These are phyloP conservation scores for Vulpes ferrilata DNA, from an alignment of 2,113 vertebrate species.

Conservation along the genomic window DNA sequence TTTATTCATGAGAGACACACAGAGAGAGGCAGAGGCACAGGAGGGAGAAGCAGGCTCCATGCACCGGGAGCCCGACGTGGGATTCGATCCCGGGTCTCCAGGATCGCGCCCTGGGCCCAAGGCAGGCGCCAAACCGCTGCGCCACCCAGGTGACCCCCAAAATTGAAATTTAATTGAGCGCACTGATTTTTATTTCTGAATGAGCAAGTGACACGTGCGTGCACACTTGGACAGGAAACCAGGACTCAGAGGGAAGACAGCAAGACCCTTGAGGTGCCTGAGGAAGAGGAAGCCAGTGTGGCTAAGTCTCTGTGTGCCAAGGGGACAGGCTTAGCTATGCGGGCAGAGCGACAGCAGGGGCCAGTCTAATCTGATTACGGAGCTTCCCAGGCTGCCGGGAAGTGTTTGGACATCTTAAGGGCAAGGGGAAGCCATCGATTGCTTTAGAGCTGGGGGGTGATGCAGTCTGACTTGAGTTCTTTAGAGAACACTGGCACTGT, in stretches of 20 bases:
- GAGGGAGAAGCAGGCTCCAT: too few relatives aligned
- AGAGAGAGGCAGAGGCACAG: too few relatives aligned
- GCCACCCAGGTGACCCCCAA: not conserved
- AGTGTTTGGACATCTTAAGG: not conserved
- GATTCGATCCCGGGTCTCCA: too few relatives aligned
- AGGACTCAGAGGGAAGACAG: rapidly evolving
- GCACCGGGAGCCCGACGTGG: too few relatives aligned
- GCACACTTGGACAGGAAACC: not conserved
- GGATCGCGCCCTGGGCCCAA: too few relatives aligned
- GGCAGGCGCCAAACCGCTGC: too few relatives aligned
- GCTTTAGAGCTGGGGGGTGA: not conserved
- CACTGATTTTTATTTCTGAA: not conserved
- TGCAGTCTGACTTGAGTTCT: rapidly evolving
- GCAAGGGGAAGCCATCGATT: not conserved
- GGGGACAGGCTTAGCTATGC: rapidly evolving
- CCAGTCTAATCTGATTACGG: rapidly evolving
- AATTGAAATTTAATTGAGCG: not conserved
- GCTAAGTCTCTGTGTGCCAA: rapidly evolving
- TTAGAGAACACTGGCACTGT: not conserved
- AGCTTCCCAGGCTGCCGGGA: not conserved
- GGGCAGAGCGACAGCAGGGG: not conserved
- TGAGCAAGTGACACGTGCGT: not conserved
- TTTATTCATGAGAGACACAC: too few relatives aligned
- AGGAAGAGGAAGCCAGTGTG: rapidly evolving
- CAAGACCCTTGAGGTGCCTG: rapidly evolving